These are phyloP conservation scores for Zenarchopterus dispar DNA, from an alignment of 2,797 vertebrate species.

Conservation along the genomic window DNA sequence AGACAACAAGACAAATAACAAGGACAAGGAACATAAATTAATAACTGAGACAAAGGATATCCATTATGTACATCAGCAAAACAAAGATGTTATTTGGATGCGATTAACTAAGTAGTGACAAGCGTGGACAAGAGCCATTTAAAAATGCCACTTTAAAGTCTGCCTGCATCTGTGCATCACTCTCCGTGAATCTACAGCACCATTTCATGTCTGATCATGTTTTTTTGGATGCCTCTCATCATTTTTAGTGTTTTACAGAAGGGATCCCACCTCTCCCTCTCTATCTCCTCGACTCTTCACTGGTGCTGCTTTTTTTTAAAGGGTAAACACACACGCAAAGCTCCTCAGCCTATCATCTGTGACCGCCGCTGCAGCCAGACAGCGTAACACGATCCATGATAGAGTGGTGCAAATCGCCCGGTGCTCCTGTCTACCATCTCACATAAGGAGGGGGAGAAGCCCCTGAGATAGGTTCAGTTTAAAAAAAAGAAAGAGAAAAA, in stretches of 20 bases:
- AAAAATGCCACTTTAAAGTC: conserved; percentile 40
- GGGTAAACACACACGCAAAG: conserved; percentile 80
- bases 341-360: conserved; percentile 89
- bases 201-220: conserved; percentile 42
- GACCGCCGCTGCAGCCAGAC: conserved; percentile 84
- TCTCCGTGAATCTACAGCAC: conserved; percentile 30
- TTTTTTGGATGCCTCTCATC: conserved; percentile 48
- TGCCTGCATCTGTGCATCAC: conserved; percentile 1
- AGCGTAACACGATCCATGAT: conserved; percentile 87
- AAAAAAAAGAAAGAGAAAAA: conserved; percentile 28
- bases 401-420: conserved; percentile 83
- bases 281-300: conserved; percentile 52
- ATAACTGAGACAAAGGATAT: conserved; percentile 10
- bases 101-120: conserved; percentile 32
- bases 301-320: conserved; percentile 57
- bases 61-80: conserved; percentile 18
- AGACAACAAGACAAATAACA: neutral
- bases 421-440: conserved; percentile 81
- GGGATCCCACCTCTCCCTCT: conserved; percentile 63
- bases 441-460: conserved; percentile 69
- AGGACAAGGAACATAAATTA: neutral
- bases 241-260: conserved; percentile 41
- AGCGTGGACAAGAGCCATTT: conserved; percentile 16
- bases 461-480: conserved; percentile 77
- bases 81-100: conserved; percentile 2